phyloP scores from a whole-genome alignment of 2,797 vertebrate species.

The Sebastes umbrosus region DNA sequence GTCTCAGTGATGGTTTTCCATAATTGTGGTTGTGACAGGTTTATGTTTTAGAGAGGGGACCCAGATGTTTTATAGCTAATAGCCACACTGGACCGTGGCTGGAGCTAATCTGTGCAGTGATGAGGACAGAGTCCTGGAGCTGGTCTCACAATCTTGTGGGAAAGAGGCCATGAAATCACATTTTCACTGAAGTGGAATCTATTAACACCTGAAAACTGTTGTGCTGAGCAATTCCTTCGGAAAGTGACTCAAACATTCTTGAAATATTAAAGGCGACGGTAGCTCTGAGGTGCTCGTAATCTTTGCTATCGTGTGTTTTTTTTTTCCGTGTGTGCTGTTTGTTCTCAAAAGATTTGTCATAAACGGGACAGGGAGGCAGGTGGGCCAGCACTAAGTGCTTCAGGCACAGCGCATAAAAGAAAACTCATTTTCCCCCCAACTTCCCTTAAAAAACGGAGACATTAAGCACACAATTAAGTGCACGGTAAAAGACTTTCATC shows the following conservation, averaged over 20 bases:
- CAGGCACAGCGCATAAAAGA: background rate
- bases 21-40: conserved; percentile 6
- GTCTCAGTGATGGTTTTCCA: background rate
- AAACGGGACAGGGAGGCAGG: background rate
- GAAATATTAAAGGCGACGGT: conserved; percentile 32
- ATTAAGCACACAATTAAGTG: background rate
- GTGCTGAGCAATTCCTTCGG: conserved; percentile 25
- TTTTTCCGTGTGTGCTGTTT: background rate
- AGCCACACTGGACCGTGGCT: conserved; percentile 4
- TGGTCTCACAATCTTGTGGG: conserved; percentile 24
- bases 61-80: conserved; percentile 48
- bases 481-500: background rate
- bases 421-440: background rate
- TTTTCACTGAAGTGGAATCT: conserved; percentile 49
- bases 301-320: background rate
- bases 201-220: conserved; percentile 37
- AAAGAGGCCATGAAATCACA: conserved; percentile 54
- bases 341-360: conserved; percentile 8
- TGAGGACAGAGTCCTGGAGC: conserved; percentile 16
- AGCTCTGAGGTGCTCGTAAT: conserved; percentile 8
- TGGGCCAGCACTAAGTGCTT: background rate
- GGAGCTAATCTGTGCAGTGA: conserved; percentile 42
- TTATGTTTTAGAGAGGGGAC: conserved; percentile 3
- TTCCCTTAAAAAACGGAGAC: background rate
- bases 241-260: conserved; percentile 29